A percentile compares a stretch with the other conserved stretches of the same genome.
phyloP scores from a whole-genome alignment of 2,797 vertebrate genomes.

The Mycteria americana region DNA sequence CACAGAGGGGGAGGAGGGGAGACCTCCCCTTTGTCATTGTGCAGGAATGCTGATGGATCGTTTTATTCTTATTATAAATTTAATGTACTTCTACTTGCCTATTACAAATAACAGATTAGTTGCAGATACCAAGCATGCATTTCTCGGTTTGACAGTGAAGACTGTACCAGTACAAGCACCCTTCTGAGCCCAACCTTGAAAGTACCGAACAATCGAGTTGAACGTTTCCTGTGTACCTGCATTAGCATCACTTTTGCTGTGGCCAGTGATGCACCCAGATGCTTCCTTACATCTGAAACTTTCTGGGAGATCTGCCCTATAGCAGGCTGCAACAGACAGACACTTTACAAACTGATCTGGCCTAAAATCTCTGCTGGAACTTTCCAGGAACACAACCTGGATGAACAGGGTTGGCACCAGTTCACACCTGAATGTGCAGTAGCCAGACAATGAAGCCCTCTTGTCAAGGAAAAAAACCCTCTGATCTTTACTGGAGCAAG shows the following conservation, averaged over 20 bases:
- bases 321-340: neutral
- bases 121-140: neutral
- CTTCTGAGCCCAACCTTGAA: neutral
- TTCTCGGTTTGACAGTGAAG: neutral
- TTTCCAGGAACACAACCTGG: neutral
- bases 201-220: neutral
- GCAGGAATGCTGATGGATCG: neutral
- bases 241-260: neutral
- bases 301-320: neutral
- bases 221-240: neutral
- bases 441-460: neutral
- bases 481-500: neutral
- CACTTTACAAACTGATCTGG: neutral
- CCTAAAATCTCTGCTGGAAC: neutral
- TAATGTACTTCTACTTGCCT: conserved; percentile 6
- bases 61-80: neutral
- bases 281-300: neutral
- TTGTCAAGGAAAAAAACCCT: neutral
- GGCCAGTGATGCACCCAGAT: neutral
- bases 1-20: neutral
- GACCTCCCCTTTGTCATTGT: neutral
- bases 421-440: neutral
- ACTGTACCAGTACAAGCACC: neutral
- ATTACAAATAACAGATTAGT: neutral
- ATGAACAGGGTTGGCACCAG: neutral